Conservation (phyloP, 2,113 vertebrate genomes). For the Grus americana region DNA sequence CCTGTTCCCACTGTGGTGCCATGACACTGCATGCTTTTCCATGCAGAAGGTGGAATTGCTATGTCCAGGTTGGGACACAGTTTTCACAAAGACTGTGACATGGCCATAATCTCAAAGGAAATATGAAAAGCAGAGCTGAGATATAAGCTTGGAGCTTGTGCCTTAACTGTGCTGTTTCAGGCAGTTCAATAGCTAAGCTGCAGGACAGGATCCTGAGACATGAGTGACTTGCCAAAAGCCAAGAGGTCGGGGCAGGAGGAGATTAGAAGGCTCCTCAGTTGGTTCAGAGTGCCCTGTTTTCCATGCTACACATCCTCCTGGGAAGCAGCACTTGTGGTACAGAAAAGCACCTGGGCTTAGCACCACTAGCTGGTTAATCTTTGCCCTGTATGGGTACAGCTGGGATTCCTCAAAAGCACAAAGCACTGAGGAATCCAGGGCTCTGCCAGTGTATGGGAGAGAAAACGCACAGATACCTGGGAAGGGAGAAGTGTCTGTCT, state of each 20-base stretch:
- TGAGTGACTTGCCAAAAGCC: background rate
- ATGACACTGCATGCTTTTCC: background rate
- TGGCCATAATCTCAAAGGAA: background rate
- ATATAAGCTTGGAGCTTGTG: background rate
- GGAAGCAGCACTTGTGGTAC: background rate
- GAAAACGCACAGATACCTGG: background rate
- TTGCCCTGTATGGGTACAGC: background rate
- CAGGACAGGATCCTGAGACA: background rate
- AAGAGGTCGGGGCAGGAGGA: background rate
- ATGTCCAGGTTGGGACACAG: background rate
- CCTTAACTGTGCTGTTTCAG: background rate
- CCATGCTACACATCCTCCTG: fast-evolving
- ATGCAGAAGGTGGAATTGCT: background rate
- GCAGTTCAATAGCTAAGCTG: background rate
- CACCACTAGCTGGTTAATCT: background rate
- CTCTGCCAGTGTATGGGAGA: background rate
- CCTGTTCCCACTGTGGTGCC: background rate
- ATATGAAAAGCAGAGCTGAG: background rate
- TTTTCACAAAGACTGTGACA: background rate
- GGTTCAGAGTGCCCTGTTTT: background rate
- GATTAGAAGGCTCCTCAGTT: background rate
- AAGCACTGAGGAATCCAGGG: background rate
- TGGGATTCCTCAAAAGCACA: slow-evolving; percentile 58
- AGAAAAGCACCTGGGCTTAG: background rate
- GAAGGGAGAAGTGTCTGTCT: background rate